phyloP scores from a whole-genome alignment of 1,140 invertebrate genomes.

The Lepidurus arcticus region DNA sequence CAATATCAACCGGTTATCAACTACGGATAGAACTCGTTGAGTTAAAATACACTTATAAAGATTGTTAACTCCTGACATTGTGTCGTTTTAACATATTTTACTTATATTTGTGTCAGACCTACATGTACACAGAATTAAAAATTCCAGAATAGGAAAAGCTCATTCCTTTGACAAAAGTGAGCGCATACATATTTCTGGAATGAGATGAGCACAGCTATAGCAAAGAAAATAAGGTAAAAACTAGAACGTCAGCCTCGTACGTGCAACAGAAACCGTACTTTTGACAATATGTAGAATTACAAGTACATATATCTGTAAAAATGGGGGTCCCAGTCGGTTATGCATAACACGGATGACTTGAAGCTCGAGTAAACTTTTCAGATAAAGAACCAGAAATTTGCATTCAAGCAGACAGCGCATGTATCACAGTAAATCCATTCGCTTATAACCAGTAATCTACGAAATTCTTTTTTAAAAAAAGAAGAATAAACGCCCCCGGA shows the following conservation, averaged over 20 bases:
- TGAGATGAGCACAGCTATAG: not conserved
- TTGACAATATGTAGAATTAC: not conserved
- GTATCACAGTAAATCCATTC: conserved; percentile 13
- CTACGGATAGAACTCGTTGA: too few relatives aligned
- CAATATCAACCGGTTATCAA: too few relatives aligned
- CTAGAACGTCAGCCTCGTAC: not conserved
- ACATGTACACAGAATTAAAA: not conserved
- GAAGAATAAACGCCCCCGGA: not conserved
- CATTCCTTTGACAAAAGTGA: not conserved
- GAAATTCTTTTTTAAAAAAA: not conserved
- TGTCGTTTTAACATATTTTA: not conserved
- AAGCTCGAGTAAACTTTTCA: conserved; percentile 16
- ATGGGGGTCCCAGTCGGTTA: conserved; percentile 9
- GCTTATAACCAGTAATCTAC: not conserved
- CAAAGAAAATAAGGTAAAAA: not conserved
- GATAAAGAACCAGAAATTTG: not conserved
- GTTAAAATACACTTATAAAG: too few relatives aligned
- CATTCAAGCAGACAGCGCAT: conserved; percentile 8
- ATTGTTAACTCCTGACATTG: too few relatives aligned
- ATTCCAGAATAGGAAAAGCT: not conserved
- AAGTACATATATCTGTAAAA: not conserved
- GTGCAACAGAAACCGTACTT: not conserved
- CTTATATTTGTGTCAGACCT: not conserved
- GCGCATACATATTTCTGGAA: not conserved
- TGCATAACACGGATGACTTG: not conserved